Conservation (phyloP, 1,140 invertebrate genomes). For the Kradibia gibbosae region DNA sequence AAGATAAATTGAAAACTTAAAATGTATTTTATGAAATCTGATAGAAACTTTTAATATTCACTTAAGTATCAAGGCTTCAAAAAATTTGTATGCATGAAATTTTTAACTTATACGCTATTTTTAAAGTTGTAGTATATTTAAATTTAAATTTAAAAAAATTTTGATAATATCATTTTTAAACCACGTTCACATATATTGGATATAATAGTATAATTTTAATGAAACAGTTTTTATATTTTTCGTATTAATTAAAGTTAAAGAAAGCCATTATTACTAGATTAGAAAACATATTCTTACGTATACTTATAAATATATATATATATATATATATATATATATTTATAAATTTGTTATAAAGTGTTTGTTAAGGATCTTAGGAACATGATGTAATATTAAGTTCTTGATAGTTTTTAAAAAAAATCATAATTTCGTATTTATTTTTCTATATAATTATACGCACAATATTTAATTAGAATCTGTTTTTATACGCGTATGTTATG, state of each 20-base stretch:
- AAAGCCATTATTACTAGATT: too few species aligned
- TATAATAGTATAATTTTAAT: background rate
- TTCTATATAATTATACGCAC: background rate
- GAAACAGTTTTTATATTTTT: background rate
- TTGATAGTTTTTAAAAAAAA: background rate
- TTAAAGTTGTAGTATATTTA: background rate
- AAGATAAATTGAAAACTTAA: background rate
- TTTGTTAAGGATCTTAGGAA: too few species aligned
- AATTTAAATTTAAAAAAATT: background rate
- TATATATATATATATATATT: too few species aligned
- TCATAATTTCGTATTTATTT: background rate
- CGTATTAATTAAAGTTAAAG: too few species aligned
- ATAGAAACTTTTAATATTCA: background rate
- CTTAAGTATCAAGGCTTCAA: background rate
- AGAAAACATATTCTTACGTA: too few species aligned
- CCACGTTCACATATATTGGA: background rate
- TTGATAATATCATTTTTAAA: background rate
- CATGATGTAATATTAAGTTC: too few species aligned
- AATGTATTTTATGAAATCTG: background rate
- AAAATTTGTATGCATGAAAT: constrained; percentile 13
- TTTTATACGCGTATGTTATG: background rate
- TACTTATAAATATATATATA: too few species aligned
- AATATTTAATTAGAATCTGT: too few species aligned
- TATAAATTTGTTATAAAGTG: too few species aligned
- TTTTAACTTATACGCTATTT: background rate